A percentile compares a stretch with the other conserved stretches of the same genome.
Evolutionary conservation across 2,888 invertebrate species (phyloP).

Genomic region (Brenthis daphne): DNA sequence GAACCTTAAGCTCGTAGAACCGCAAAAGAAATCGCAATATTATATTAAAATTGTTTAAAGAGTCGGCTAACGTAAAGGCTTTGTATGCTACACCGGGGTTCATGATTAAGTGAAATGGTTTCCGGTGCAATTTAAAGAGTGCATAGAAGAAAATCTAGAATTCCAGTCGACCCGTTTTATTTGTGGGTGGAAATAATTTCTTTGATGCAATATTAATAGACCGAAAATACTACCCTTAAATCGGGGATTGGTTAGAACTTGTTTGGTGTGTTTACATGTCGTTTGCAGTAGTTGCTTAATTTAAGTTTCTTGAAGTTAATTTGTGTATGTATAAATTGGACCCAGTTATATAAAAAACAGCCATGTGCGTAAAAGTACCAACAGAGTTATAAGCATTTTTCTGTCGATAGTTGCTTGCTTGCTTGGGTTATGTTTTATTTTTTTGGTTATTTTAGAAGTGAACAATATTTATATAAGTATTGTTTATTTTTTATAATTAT

Average conservation of each 20-base stretch:
- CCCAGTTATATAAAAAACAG: too few species aligned
- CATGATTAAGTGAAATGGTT: constrained; percentile 35
- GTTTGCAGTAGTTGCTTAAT: too few species aligned
- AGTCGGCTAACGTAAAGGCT: constrained; percentile 34
- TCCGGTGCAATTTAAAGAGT: constrained; percentile 38
- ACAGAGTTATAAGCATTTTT: too few species aligned
- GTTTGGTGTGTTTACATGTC: constrained; percentile 17
- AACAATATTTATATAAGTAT: too few species aligned
- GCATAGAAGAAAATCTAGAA: constrained; percentile 38
- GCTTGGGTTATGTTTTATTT: too few species aligned
- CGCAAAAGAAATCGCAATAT: constrained; percentile 35
- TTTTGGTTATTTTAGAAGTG: too few species aligned
- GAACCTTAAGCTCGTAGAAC: constrained; percentile 26
- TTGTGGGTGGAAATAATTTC: constrained; percentile 40
- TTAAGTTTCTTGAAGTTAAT: constrained; percentile 32
- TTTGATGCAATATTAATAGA: constrained; percentile 44
- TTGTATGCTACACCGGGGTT: constrained; percentile 33
- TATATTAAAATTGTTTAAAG: constrained; percentile 38
- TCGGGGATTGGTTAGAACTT: constrained; percentile 33
- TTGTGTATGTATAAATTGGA: not conserved
- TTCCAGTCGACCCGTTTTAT: constrained; percentile 34
- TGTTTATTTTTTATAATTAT: too few species aligned
- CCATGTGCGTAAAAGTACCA: too few species aligned
- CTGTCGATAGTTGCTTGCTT: too few species aligned
- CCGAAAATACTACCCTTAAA: constrained; percentile 41